Percentiles rank a stretch among this genome's conserved stretches.
phyloP scores from a whole-genome alignment of 2,113 vertebrate species.

The Scortum barcoo region DNA sequence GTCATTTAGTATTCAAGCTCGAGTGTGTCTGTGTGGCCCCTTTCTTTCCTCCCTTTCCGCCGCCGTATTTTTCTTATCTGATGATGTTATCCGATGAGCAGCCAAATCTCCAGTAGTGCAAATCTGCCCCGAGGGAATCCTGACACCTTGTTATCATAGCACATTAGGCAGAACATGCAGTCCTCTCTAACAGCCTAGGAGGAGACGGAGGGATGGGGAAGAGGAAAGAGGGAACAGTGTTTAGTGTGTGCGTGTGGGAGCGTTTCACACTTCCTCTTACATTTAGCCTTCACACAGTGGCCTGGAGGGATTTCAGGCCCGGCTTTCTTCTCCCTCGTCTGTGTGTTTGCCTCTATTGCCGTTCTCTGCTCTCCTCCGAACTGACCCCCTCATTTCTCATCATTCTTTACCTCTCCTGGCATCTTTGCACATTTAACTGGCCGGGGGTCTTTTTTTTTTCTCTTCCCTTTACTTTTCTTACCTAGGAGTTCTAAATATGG shows the following conservation, averaged over 20 bases:
- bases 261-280: slow-evolving; percentile 53
- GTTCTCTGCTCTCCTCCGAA: slow-evolving; percentile 31
- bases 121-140: slow-evolving; percentile 64
- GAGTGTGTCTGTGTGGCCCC: slow-evolving; percentile 37
- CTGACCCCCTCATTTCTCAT: slow-evolving; percentile 23
- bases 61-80: slow-evolving; percentile 52
- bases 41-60: not conserved
- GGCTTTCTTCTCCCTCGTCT: slow-evolving; percentile 36
- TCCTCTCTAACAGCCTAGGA: slow-evolving; percentile 47
- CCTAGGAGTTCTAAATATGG: slow-evolving; percentile 1
- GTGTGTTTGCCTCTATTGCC: slow-evolving; percentile 25
- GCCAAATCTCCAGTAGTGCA: slow-evolving; percentile 63
- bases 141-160: slow-evolving; percentile 71
- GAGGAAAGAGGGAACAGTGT: slow-evolving; percentile 19
- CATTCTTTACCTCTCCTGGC: slow-evolving; percentile 1
- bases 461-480: not conserved
- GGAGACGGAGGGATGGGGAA: slow-evolving; percentile 31
- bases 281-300: slow-evolving; percentile 58
- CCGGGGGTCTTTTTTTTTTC: not conserved
- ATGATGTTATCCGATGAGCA: slow-evolving; percentile 53
- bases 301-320: slow-evolving; percentile 51
- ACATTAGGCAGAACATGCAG: slow-evolving; percentile 58
- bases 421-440: slow-evolving; percentile 8
- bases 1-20: slow-evolving; percentile 14
- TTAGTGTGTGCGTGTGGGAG: slow-evolving; percentile 1